phyloP scores from a whole-genome alignment of 2,797 vertebrate genomes.

The Lophotriccus pileatus region DNA sequence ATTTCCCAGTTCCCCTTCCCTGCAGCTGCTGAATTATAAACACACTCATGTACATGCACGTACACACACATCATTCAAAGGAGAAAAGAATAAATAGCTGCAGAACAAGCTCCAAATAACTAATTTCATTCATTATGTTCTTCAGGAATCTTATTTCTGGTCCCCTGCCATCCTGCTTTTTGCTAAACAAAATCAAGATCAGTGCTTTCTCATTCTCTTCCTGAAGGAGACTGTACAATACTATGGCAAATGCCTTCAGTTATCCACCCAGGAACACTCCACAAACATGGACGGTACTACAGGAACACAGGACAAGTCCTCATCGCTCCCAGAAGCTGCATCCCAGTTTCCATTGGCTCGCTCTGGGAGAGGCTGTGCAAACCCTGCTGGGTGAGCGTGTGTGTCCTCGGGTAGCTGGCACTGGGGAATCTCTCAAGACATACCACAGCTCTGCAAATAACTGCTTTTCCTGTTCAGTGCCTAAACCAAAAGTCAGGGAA shows the following conservation, averaged over 20 bases:
- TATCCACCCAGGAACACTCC: neutral
- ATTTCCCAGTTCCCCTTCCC: neutral
- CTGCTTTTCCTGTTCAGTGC: neutral
- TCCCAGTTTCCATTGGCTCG: fast-evolving
- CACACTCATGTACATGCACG: fast-evolving
- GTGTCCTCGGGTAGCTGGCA: fast-evolving
- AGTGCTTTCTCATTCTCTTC: neutral
- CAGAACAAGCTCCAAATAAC: neutral
- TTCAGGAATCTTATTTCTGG: neutral
- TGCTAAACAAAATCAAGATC: neutral
- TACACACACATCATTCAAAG: neutral
- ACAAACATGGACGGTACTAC: fast-evolving
- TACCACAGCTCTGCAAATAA: neutral
- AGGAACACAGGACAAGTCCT: neutral
- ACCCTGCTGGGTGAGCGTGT: fast-evolving
- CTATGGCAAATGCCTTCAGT: neutral
- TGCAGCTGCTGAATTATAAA: neutral
- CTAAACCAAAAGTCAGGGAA: neutral
- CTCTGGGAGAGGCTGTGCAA: fast-evolving
- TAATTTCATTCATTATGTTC: neutral
- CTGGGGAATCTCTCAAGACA: neutral
- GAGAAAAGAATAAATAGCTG: too few species aligned
- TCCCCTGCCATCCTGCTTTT: neutral
- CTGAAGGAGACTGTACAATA: neutral
- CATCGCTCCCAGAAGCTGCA: neutral